Base-by-base conservation (phyloP, 2,797 vertebrate species). In the Sebastiscus tertius region DNA sequence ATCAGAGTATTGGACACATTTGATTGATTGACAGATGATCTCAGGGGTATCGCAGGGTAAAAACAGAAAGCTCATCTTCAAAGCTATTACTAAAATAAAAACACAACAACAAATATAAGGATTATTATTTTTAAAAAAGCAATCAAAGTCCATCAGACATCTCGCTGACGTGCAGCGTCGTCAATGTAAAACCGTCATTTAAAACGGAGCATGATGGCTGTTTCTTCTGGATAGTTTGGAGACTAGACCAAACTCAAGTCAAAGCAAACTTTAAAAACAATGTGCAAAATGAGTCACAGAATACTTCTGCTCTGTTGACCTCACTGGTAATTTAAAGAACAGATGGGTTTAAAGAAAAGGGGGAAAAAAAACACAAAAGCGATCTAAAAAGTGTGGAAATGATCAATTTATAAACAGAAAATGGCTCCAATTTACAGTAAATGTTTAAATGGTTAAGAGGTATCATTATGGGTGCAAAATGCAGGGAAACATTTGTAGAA, bases 21-120 rank as follows among this genome's bases (percentile, higher is more conserved):
- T 81, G 74, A 75, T 34, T 84, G 83, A 87, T 1, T 82, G 82
- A 85, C 68, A 74, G 11, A 13, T 58, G n/a, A 67, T 66, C 82
- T 67, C 42, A 4, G 39, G 55, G 71, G 71, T 13, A 72, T 26
- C 27, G 22, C 49, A 36, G 31, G 3, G 56, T 18, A 52, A 52
- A 81, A 79, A 77, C 65, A 69, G 33, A 2, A 42, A 16, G 36
- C 64, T 46, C 8, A 2, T 68, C 61, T 68, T 81, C 78, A 81
- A 80, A 81, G 58, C 62, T n/a, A 27, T 16, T 33, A 26, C 42
- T n/a, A 76, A 74, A 75, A 79, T 60, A 80, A 74, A 74, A 79
- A 62, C 27, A 67, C 6, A 46, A 8, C 54, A 65, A 26, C 46
- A 65, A 26, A 62, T 72, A 70, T 10, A 34, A 62, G 1, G 13